phyloP scores from a whole-genome alignment of 1,140 invertebrate species.

The Hyphantria cunea region DNA sequence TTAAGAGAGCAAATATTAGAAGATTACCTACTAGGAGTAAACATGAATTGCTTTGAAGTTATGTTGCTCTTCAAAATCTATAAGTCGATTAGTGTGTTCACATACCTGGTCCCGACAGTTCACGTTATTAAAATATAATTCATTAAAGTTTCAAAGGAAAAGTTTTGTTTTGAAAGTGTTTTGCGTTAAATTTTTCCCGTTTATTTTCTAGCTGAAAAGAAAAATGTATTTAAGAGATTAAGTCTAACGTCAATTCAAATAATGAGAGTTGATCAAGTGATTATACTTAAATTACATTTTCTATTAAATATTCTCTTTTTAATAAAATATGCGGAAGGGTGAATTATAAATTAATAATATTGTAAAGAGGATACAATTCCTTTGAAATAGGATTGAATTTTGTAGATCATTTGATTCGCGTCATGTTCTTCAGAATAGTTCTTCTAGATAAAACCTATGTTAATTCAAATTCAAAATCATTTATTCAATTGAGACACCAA shows the following conservation, averaged over 20 bases:
- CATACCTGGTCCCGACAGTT: not conserved
- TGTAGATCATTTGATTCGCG: no score
- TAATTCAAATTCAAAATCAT: no score
- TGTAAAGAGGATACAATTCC: no score
- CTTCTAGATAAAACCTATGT: no score
- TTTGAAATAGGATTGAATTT: no score
- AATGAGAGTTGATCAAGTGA: no score
- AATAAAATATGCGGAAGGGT: no score
- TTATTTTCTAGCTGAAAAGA: not conserved
- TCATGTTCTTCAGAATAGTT: no score
- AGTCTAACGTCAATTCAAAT: not conserved
- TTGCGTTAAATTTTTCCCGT: not conserved
- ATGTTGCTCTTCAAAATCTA: not conserved
- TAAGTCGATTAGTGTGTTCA: not conserved
- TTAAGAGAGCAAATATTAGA: conserved; percentile 29
- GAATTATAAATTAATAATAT: no score
- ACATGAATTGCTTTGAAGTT: conserved; percentile 16
- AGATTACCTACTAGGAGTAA: conserved; percentile 22
- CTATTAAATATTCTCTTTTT: no score
- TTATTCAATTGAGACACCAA: no score
- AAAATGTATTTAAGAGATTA: not conserved
- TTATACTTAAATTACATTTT: no score
- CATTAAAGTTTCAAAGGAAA: not conserved
- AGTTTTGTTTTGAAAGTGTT: not conserved
- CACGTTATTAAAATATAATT: not conserved